Evolutionary conservation across 2,113 vertebrate genomes (phyloP), one percentile per base, ranked within the genome.

Genomic region (Periophthalmodon schlosseri): DNA sequence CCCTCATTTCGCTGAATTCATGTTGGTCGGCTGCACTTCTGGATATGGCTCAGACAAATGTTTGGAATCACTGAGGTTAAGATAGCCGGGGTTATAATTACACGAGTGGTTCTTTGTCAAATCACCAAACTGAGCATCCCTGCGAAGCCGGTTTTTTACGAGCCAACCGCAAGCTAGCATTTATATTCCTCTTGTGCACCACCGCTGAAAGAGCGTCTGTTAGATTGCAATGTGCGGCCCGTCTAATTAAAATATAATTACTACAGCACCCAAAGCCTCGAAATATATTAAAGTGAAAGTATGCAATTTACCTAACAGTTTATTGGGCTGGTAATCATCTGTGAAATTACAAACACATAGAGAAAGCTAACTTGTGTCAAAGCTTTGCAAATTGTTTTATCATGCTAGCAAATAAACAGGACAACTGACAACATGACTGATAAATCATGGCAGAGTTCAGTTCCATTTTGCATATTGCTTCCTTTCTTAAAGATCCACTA

Each of bases 11-110:
- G 58, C 83, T 80, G 74, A 78, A 82, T 81, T 77, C 84, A 34
- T 83, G 80, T 84, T 34, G 83, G 79, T 76, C 84, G 84, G 36
- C 47, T n/a, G 81, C 70, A 75, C 78, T 74, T 80, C 58, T 89
- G 84, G 82, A 86, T 86, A 80, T 78, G 80, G 78, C 82, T 80
- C 88, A 87, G 83, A 89, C 87, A 85, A 77, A 90, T 89, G 74
- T 82, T 87, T 88, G 69, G 81, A 85, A 90, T 90, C 81, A 86
- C 87, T 87, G 87, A 86, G 88, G 88, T 87, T 81, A 33, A 88
- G 83, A 91, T 87, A 83, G 80, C 75, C 73, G 78, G 82, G 78
- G 81, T 82, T 60, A 71, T 91, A 90, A 91, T 91, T 92, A 90
- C 81, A 69, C 11, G 6, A 83, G 88, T 18, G 85, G 88, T 84